A percentile compares a stretch with the other conserved stretches of the same genome.
Conservation (phyloP, 53 echinoderm and acorn worm species). For the Antedon mediterranea region DNA sequence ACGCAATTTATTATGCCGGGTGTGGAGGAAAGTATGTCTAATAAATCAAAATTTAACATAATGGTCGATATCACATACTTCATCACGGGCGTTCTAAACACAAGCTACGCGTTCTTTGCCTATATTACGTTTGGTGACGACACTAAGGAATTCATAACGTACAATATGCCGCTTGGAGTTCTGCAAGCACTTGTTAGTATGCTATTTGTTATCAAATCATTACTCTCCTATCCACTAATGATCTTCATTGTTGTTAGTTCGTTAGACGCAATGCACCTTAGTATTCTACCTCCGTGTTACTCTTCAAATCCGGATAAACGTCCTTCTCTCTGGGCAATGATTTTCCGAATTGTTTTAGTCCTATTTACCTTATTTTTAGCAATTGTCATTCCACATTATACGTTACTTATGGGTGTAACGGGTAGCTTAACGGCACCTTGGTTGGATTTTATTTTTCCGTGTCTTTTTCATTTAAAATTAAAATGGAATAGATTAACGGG, state of each 20-base stretch:
- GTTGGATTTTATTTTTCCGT: constrained; percentile 95
- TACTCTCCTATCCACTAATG: constrained; percentile 85
- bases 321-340: constrained; percentile 74
- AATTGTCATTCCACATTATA: constrained; percentile 76
- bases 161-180: constrained; percentile 73
- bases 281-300: constrained; percentile 57
- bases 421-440: constrained; percentile 86
- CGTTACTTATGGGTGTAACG: constrained; percentile 83
- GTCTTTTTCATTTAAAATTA: constrained; percentile 75
- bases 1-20: constrained; percentile 95
- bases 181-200: constrained; percentile 66
- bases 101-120: constrained; percentile 74
- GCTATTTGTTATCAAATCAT: constrained; percentile 83
- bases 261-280: constrained; percentile 65
- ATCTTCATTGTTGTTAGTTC: constrained; percentile 80
- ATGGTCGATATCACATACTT: constrained; percentile 84
- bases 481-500: constrained; percentile 25
- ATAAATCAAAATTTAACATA: constrained; percentile 37
- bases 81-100: constrained; percentile 56
- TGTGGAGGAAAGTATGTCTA: constrained; percentile 81
- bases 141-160: constrained; percentile 89
- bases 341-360: constrained; percentile 66
- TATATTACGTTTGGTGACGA: constrained; percentile 70
- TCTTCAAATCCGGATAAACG: constrained; percentile 20
- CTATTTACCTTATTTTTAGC: constrained; percentile 63